phyloP scores from a whole-genome alignment of 2,113 vertebrate species.

The Sceloporus undulatus region DNA sequence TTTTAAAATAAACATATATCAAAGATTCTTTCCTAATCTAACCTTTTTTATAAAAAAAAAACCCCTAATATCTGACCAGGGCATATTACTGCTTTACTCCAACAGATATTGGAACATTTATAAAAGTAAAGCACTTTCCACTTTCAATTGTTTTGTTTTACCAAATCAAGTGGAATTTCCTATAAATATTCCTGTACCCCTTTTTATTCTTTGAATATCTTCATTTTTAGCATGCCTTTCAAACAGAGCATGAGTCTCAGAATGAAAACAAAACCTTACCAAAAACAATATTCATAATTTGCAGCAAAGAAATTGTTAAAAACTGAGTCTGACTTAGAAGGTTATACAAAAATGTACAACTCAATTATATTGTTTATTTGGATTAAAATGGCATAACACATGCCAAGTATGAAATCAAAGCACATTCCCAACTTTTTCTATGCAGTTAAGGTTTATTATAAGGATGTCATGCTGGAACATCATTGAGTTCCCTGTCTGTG shows the following conservation, averaged over 20 bases:
- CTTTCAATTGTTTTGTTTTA: slow-evolving; percentile 66
- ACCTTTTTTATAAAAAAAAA: slow-evolving; percentile 15
- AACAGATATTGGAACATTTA: slow-evolving; percentile 70
- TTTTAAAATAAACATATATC: slow-evolving; percentile 50
- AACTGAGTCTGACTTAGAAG: not conserved
- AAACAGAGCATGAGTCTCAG: slow-evolving; percentile 61
- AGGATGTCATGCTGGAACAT: not conserved
- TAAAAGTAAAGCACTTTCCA: slow-evolving; percentile 63
- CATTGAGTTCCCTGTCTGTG: not conserved
- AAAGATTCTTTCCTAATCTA: slow-evolving; percentile 56
- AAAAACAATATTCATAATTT: slow-evolving; percentile 47
- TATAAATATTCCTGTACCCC: slow-evolving; percentile 59
- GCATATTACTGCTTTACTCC: slow-evolving; percentile 64
- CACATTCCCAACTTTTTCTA: not conserved
- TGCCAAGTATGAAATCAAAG: not conserved
- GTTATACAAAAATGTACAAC: not conserved
- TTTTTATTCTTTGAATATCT: slow-evolving; percentile 60
- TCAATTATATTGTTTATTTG: slow-evolving; percentile 3
- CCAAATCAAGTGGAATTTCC: slow-evolving; percentile 63
- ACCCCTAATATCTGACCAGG: slow-evolving; percentile 54
- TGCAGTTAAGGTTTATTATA: not conserved
- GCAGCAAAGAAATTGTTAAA: not conserved
- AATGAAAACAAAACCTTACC: slow-evolving; percentile 59
- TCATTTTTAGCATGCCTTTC: slow-evolving; percentile 45
- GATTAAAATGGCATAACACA: not conserved